phyloP scores from a whole-genome alignment of 2,888 invertebrate genomes.

The Cataglyphis livida region DNA sequence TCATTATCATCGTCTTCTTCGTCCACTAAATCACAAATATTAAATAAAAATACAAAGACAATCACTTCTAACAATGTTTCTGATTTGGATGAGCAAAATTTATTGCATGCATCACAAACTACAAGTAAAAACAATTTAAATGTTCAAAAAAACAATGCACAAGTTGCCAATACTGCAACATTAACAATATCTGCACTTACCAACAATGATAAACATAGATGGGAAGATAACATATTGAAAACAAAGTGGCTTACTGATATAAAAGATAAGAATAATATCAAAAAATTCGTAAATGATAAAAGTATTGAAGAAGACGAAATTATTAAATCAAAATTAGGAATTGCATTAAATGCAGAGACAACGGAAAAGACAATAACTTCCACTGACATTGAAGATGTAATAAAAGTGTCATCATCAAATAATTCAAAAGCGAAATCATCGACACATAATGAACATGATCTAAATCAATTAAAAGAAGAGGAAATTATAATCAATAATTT shows the following conservation, averaged over 20 bases:
- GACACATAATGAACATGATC: not conserved
- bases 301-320: not conserved
- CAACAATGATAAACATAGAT: not conserved
- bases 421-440: not conserved
- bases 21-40: too few relatives aligned
- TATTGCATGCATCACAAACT: not conserved
- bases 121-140: not conserved
- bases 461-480: not conserved
- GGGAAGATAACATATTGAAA: not conserved
- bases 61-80: not conserved
- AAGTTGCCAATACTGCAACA: not conserved
- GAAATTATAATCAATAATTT: not conserved
- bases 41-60: not conserved
- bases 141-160: not conserved
- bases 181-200: not conserved
- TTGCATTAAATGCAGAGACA: not conserved
- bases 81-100: not conserved
- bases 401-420: not conserved
- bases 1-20: too few relatives aligned
- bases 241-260: not conserved
- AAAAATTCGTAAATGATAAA: not conserved
- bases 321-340: not conserved
- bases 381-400: not conserved
- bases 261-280: not conserved
- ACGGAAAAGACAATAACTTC: not conserved